These are phyloP conservation scores for Protaetia brevitarsis DNA, from an alignment of 1,140 invertebrate species.

Conservation along the genomic window DNA sequence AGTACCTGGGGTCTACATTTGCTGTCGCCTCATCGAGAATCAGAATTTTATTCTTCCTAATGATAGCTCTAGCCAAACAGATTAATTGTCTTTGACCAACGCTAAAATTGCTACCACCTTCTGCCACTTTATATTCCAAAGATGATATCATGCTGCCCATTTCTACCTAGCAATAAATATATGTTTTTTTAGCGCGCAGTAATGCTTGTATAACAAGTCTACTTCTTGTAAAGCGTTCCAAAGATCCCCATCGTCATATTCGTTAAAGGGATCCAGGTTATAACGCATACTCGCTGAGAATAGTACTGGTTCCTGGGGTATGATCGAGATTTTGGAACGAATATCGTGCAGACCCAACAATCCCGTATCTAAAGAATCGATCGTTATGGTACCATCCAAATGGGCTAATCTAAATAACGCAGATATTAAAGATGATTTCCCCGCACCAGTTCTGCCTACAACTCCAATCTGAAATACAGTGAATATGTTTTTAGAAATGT, in stretches of 20 bases:
- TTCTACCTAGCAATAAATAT: constrained; percentile 55
- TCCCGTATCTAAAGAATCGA: constrained; percentile 65
- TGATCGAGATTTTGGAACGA: constrained; percentile 69
- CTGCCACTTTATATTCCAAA: constrained; percentile 23
- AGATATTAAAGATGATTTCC: constrained; percentile 74
- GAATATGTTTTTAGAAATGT: too few relatives aligned
- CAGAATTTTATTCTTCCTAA: constrained; percentile 57
- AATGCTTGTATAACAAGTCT: too few relatives aligned
- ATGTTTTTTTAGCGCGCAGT: constrained; percentile 27
- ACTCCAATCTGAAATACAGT: constrained; percentile 56
- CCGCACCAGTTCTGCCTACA: constrained; percentile 74
- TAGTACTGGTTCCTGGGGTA: constrained; percentile 78
- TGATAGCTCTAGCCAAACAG: constrained; percentile 61
- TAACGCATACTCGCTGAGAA: constrained; percentile 73
- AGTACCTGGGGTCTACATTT: constrained; percentile 50
- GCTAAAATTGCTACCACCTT: constrained; percentile 55
- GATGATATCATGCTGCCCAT: constrained; percentile 54
- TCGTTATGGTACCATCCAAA: constrained; percentile 65
- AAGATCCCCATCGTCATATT: constrained; percentile 57
- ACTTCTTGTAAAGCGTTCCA: constrained; percentile 63
- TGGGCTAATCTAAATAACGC: constrained; percentile 64
- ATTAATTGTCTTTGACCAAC: constrained; percentile 60
- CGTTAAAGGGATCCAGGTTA: constrained; percentile 78
- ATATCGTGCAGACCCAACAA: constrained; percentile 64
- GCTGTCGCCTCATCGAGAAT: constrained; percentile 60